phyloP scores from a whole-genome alignment of 1,140 invertebrate species.

The Diuraphis noxia region DNA sequence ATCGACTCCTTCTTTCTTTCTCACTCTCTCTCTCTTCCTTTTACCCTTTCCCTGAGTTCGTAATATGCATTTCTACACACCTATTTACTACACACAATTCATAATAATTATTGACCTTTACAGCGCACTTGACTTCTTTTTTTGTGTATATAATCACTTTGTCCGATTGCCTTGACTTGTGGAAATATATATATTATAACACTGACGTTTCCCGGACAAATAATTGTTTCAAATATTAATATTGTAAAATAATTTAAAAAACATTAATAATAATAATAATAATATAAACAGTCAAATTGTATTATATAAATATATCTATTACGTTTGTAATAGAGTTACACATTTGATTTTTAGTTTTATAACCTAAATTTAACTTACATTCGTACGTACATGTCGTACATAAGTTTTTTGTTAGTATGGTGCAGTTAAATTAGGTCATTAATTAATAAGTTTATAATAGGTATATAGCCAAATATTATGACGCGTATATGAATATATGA shows the following conservation, averaged over 20 bases:
- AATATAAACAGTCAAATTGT: neutral
- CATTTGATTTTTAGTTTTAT: neutral
- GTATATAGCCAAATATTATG: neutral
- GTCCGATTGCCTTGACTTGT: neutral
- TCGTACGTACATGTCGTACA: neutral
- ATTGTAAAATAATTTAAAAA: neutral
- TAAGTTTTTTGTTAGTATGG: neutral
- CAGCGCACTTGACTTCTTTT: slow-evolving; percentile 37
- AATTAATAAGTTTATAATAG: neutral
- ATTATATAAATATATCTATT: neutral
- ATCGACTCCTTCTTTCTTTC: neutral
- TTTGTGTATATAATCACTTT: neutral
- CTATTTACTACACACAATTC: neutral
- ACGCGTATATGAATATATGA: too few species aligned
- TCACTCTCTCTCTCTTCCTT: neutral
- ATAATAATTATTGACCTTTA: slow-evolving; percentile 4
- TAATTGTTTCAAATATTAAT: neutral
- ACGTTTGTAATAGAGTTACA: neutral
- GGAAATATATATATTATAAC: neutral
- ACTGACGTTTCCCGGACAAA: neutral
- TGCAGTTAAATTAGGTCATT: neutral
- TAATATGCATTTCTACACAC: neutral
- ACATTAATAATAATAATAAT: neutral
- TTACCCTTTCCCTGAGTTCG: neutral
- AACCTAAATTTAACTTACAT: neutral